These are phyloP conservation scores for Elanoides forficatus DNA, from an alignment of 2,113 vertebrate species.

Conservation along the genomic window DNA sequence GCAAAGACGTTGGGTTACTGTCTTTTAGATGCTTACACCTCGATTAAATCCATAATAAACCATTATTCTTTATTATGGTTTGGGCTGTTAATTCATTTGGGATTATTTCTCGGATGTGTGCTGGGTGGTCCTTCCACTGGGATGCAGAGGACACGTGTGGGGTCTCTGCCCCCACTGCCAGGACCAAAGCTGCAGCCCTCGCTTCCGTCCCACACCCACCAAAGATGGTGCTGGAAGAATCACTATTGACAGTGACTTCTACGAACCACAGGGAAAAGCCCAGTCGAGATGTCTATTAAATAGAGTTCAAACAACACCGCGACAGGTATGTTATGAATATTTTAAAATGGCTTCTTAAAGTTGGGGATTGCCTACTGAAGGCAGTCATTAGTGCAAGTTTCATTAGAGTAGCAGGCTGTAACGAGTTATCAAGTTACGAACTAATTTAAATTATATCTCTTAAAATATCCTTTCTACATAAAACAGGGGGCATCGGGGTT, in stretches of 20 bases:
- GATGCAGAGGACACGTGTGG: fast-evolving
- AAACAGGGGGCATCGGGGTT: conserved; percentile 14
- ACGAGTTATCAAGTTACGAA: neutral
- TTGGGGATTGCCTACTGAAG: neutral
- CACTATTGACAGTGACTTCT: neutral
- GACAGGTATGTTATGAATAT: conserved; percentile 14
- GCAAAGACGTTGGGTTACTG: fast-evolving
- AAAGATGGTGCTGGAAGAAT: neutral
- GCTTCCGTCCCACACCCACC: neutral
- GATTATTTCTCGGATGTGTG: neutral
- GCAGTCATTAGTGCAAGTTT: conserved; percentile 35
- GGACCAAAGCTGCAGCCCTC: neutral
- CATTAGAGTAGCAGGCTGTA: neutral
- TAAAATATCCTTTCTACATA: conserved; percentile 39
- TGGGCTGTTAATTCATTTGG: neutral
- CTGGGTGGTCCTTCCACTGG: fast-evolving
- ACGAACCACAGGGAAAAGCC: neutral
- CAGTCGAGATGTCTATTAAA: neutral
- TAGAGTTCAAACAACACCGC: neutral
- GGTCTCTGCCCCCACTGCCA: neutral
- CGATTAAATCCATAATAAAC: neutral
- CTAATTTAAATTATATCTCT: conserved; percentile 37
- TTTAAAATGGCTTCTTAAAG: conserved; percentile 44
- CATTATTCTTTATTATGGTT: neutral
- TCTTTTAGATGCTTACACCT: neutral